phyloP scores from a whole-genome alignment of 1,140 invertebrate species.

The Eciton burchellii region DNA sequence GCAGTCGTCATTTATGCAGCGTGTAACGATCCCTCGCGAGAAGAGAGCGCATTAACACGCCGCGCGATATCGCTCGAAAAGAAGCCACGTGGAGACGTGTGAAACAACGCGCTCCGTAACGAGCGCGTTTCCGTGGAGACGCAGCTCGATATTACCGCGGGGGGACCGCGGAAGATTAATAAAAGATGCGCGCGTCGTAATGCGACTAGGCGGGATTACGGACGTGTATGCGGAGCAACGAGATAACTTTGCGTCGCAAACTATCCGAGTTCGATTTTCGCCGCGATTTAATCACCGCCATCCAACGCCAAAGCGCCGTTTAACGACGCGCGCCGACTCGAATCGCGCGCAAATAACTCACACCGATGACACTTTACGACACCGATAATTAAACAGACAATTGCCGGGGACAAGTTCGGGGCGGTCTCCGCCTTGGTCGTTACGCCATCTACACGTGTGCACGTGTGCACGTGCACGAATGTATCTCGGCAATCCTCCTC shows the following conservation, averaged over 20 bases:
- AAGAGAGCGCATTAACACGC: constrained; percentile 29
- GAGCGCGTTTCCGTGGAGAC: constrained; percentile 39
- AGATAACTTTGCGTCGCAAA: constrained; percentile 6
- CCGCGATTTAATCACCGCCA: constrained; percentile 4
- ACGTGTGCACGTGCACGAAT: too few relatives aligned
- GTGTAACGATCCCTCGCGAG: constrained; percentile 28
- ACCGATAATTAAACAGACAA: constrained; percentile 3
- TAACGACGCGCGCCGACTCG: not conserved
- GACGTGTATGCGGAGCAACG: too few relatives aligned
- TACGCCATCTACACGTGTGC: too few relatives aligned
- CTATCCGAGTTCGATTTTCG: not conserved
- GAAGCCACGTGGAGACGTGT: constrained; percentile 44
- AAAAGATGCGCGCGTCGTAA: constrained; percentile 11
- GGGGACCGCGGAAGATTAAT: constrained; percentile 25
- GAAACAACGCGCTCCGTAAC: constrained; percentile 44
- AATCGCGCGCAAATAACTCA: constrained; percentile 29
- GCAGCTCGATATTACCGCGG: constrained; percentile 12
- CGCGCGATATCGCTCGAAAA: constrained; percentile 20
- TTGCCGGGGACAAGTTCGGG: too few relatives aligned
- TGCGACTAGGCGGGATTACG: constrained; percentile 14
- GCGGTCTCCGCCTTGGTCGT: not conserved
- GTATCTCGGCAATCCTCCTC: not conserved
- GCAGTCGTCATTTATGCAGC: not conserved
- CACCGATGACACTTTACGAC: constrained; percentile 4
- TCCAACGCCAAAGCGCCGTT: not conserved